A percentile compares a stretch with the other conserved stretches of the same genome.
Evolutionary conservation across 2,113 vertebrate genomes (phyloP).

Genomic region (Actinemys pallida): DNA sequence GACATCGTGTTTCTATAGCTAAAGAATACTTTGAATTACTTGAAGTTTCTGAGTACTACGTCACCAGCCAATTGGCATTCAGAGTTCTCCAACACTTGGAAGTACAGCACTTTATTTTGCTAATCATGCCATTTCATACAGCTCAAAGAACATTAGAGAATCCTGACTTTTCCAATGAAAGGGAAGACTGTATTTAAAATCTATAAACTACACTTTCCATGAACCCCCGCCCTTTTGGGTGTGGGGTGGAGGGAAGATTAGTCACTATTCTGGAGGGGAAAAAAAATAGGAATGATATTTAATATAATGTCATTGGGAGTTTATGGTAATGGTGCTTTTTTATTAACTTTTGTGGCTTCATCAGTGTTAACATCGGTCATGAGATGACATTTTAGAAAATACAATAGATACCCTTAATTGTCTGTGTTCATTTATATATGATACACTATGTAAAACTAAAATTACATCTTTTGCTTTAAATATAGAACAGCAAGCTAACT

Average conservation of each 20-base stretch:
- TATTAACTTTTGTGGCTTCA: accelerated
- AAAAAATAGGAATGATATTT: accelerated
- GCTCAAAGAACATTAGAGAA: not conserved
- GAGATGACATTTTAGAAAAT: not conserved
- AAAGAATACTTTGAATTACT: not conserved
- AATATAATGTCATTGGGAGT: not conserved
- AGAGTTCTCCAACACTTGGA: not conserved
- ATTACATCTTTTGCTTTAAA: not conserved
- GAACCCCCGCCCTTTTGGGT: not conserved
- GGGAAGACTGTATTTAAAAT: not conserved
- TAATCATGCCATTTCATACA: not conserved
- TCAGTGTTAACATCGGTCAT: not conserved
- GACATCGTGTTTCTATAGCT: accelerated
- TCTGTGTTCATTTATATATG: not conserved
- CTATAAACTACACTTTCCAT: not conserved
- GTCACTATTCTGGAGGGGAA: not conserved
- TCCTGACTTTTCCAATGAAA: not conserved
- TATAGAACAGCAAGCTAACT: not conserved
- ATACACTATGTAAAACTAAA: not conserved
- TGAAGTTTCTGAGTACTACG: not conserved
- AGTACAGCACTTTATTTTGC: not conserved
- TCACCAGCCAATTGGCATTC: not conserved
- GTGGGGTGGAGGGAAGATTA: accelerated
- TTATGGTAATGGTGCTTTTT: not conserved
- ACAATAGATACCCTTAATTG: not conserved